phyloP scores from a whole-genome alignment of 2,113 vertebrate species.

The Phylloscopus trochilus region DNA sequence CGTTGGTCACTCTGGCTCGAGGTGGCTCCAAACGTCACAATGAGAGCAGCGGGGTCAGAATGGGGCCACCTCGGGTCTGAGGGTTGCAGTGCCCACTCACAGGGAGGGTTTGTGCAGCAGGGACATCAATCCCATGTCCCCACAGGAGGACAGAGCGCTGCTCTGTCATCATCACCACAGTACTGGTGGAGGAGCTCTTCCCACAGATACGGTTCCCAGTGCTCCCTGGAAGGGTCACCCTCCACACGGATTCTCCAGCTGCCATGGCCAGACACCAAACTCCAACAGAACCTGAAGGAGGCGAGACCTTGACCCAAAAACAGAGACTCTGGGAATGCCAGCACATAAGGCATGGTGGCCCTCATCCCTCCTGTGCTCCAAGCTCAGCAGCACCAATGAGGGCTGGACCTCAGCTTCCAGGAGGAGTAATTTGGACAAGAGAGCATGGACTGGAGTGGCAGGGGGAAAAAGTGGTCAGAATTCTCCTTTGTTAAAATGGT shows the following conservation, averaged over 20 bases:
- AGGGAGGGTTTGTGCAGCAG: neutral
- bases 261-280: rapidly evolving
- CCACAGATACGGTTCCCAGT: rapidly evolving
- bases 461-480: neutral
- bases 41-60: rapidly evolving
- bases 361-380: neutral
- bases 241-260: neutral
- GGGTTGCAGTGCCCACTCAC: neutral
- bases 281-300: neutral
- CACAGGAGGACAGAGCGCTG: rapidly evolving
- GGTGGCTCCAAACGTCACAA: neutral
- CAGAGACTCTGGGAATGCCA: neutral
- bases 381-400: neutral
- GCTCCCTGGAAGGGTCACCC: neutral
- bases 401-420: neutral
- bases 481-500: neutral
- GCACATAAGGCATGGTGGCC: neutral
- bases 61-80: rapidly evolving
- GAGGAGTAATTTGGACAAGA: neutral
- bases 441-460: neutral
- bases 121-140: rapidly evolving
- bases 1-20: neutral
- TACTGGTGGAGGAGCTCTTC: neutral
- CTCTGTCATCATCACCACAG: neutral
- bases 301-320: neutral